A percentile compares a stretch with the other conserved stretches of the same genome.
Evolutionary conservation across 2,888 invertebrate species (phyloP).

Genomic region (Horisme vitalbata): DNA sequence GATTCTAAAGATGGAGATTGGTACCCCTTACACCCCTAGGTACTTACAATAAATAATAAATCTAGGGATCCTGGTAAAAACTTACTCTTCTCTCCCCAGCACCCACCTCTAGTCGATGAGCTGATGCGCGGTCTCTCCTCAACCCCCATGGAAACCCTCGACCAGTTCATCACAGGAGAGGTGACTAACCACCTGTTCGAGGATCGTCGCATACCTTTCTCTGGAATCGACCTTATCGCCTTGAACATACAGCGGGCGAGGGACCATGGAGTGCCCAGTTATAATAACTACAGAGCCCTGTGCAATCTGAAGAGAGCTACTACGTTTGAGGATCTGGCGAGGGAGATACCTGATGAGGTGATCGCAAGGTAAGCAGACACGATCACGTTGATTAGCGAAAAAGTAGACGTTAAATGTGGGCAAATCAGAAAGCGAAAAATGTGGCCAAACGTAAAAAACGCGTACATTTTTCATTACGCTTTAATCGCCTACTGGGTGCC

Average conservation of each 20-base stretch:
- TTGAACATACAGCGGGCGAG: slow-evolving; percentile 94
- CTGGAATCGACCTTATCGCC: slow-evolving; percentile 95
- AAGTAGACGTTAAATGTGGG: too few species aligned
- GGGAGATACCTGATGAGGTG: slow-evolving; percentile 93
- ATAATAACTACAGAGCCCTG: slow-evolving; percentile 94
- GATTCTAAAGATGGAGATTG: too few species aligned
- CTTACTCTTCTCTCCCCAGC: too few species aligned
- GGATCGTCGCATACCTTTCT: slow-evolving; percentile 93
- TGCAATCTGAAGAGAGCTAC: slow-evolving; percentile 94
- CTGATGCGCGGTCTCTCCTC: slow-evolving; percentile 92
- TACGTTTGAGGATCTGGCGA: slow-evolving; percentile 92
- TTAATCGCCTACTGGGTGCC: too few species aligned
- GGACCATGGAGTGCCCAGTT: slow-evolving; percentile 94
- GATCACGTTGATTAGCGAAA: too few species aligned
- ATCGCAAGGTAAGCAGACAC: slow-evolving; percentile 79
- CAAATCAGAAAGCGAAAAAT: too few species aligned
- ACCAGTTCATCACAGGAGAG: slow-evolving; percentile 96
- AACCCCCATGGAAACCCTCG: slow-evolving; percentile 95
- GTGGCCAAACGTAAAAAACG: too few species aligned
- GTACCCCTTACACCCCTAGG: too few species aligned
- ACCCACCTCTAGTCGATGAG: slow-evolving; percentile 92
- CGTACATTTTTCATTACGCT: too few species aligned
- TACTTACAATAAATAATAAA: too few species aligned
- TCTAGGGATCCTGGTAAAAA: too few species aligned
- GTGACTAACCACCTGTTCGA: slow-evolving; percentile 98